A percentile compares a stretch with the other conserved stretches of the same genome.
phyloP scores from a whole-genome alignment of 2,888 invertebrate genomes.

The Hirtodrosophila cameraria region DNA sequence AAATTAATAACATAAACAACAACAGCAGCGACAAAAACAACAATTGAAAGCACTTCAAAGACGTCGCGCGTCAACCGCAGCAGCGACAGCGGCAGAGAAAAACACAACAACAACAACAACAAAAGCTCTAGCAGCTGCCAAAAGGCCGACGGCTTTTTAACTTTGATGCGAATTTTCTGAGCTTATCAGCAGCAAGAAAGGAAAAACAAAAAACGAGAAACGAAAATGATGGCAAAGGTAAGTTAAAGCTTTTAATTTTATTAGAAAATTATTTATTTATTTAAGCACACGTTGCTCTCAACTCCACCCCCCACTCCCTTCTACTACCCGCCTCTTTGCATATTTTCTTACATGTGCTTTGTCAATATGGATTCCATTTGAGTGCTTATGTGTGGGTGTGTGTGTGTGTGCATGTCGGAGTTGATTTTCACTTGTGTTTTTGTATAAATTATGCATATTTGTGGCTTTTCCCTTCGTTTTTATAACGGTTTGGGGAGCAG shows the following conservation, averaged over 20 bases:
- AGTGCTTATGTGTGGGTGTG: slow-evolving; percentile 31
- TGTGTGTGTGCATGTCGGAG: slow-evolving; percentile 10
- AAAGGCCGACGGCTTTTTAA: slow-evolving; percentile 59
- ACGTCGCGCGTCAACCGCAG: slow-evolving; percentile 30
- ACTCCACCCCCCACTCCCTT: neutral
- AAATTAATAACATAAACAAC: slow-evolving; percentile 9
- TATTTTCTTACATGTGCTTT: slow-evolving; percentile 33
- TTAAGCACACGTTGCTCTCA: slow-evolving; percentile 17
- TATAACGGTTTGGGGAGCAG: slow-evolving; percentile 24
- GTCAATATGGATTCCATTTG: slow-evolving; percentile 63
- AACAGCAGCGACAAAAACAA: slow-evolving; percentile 10
- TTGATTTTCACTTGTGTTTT: slow-evolving; percentile 59
- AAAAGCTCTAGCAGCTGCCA: slow-evolving; percentile 22
- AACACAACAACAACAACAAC: slow-evolving; percentile 23
- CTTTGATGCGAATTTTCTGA: slow-evolving; percentile 20
- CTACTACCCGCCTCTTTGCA: slow-evolving; percentile 1
- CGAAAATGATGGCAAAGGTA: slow-evolving; percentile 75
- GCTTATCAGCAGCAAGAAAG: slow-evolving; percentile 36
- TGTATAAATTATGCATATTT: slow-evolving; percentile 71
- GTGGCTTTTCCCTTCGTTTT: slow-evolving; percentile 30
- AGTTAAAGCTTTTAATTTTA: slow-evolving; percentile 64
- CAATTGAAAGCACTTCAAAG: slow-evolving; percentile 30
- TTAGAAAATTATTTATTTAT: slow-evolving; percentile 70
- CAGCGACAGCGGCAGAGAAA: slow-evolving; percentile 6
- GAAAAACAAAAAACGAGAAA: slow-evolving; percentile 14